A percentile compares a stretch with the other conserved stretches of the same genome.
Conservation (phyloP, 2,113 vertebrate genomes). For the Emydura subglobosa region DNA sequence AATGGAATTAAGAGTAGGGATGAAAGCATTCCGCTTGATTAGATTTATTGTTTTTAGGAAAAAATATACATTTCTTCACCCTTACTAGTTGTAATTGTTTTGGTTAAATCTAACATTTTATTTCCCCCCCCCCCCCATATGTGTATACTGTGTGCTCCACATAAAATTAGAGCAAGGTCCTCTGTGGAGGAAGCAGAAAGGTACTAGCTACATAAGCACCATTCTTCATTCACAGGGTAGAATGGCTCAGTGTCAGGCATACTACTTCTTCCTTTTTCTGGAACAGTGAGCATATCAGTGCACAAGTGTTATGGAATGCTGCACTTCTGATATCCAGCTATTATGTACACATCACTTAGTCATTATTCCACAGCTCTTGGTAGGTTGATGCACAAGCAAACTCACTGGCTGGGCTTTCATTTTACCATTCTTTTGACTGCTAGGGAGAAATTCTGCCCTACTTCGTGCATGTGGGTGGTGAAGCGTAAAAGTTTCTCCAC, state of each 20-base stretch:
- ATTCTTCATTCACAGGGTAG: neutral
- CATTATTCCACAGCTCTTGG: neutral
- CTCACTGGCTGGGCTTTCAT: neutral
- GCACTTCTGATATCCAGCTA: neutral
- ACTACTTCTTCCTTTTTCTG: neutral
- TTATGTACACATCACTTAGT: neutral
- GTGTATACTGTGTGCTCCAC: neutral
- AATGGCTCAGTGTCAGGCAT: neutral
- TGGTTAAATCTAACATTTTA: neutral
- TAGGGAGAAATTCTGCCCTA: neutral
- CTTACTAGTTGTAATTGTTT: neutral
- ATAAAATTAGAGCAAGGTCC: neutral
- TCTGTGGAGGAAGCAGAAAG: neutral
- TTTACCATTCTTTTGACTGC: neutral
- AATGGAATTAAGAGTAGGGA: neutral
- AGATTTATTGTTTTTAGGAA: neutral
- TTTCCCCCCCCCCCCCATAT: neutral
- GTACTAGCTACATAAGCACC: neutral
- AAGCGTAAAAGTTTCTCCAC: neutral
- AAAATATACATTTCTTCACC: neutral
- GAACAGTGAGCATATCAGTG: neutral
- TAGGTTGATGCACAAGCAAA: neutral
- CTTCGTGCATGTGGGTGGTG: neutral
- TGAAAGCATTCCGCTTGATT: neutral
- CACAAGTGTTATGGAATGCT: rapidly evolving